Base-by-base conservation (phyloP, 2,888 invertebrate species). In the Latrodectus elegans region DNA sequence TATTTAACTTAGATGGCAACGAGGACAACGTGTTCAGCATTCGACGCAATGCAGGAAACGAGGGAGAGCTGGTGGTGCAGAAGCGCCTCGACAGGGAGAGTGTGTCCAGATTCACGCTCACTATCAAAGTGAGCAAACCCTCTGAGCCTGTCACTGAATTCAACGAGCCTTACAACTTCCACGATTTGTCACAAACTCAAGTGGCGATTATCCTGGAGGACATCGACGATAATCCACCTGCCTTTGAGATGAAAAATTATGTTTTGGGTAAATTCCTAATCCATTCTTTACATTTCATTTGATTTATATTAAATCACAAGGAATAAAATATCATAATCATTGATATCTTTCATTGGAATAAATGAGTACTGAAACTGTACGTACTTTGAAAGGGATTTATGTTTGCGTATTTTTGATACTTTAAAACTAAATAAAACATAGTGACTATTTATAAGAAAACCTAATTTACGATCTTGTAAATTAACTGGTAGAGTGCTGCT, bases 161-260 rank as follows among this genome's bases (percentile, higher is more conserved):
- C 26, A 73, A 77, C 0, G 78, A 89, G 49, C 92, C 93, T 4
- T 93, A 95, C 92, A 95, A 96, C 91, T 94, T 95, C 0, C 94
- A 95, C 0, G 95, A 95, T 87, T 67, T 90, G 14, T 89, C 88
- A 38, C 81, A 90, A 92, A 93, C 95, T 6, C 95, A 95, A 91
- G 93, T 96, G 0, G 91, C 94, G 0, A 93, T 96, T 2, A 94
- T 93, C 91, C 92, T 96, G 0, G 89, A 94, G 3, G 96, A 96
- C 90, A 93, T 95, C 22, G 96, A 96, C 90, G 96, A 96, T 90
- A 96, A 96, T 91, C 92, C 94, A 60, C 96, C 96, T 0, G 92
- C 94, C 89, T 96, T 96, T 88, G 93, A 93, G 49, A 93, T 94
- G 4, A 94, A 94, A 89, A 94, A 94, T 70, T 92, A 95, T 88